Evolutionary conservation across 2,797 vertebrate species (phyloP), one percentile per base, ranked within the genome.

Genomic region (Peromyscus aztecus): DNA sequence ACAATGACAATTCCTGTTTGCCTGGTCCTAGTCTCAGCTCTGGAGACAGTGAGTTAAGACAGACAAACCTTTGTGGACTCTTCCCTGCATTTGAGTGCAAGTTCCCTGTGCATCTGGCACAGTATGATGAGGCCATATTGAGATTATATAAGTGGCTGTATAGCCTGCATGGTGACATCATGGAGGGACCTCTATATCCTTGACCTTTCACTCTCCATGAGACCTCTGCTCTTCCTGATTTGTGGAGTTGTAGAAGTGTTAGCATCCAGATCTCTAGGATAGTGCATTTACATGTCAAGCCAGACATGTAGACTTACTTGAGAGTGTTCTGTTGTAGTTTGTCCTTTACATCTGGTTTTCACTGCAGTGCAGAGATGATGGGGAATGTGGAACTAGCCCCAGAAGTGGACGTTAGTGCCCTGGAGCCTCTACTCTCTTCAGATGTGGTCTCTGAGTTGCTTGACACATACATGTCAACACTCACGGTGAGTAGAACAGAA

Each of bases 281-380:
- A 7, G 16, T 49, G 7, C 4, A 4, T 77, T 49, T 23, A 21
- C 55, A 55, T 43, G 10, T 73, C 52, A 24, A 16, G 3, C 7
- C 14, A 24, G 49, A 14, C 6, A 0, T 13, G 2, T 6, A 63
- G 27, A 67, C 34, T 40, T 19, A 31, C 27, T 37, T 27, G 21
- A 57, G 63, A 4, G 0, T 63, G 49, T 82, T 40, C 85, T 88
- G 46, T 19, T 90, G 23, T 2, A 90, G 1, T 63, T 5, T 16
- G 0, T 31, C 7, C 6, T 5, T 82, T 29, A 10, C 69, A 12
- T 17, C 84, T 31, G 81, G 94, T 40, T 96, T 90, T 90, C 63
- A 49, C 81, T 95, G 63, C 92, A 99, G 99, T 87, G 71, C 77
- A 49, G 99, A 99, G 98, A 99, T 99, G 99, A 99, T 99, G 99